phyloP scores from a whole-genome alignment of 2,113 vertebrate genomes.

The Entelurus aequoreus region DNA sequence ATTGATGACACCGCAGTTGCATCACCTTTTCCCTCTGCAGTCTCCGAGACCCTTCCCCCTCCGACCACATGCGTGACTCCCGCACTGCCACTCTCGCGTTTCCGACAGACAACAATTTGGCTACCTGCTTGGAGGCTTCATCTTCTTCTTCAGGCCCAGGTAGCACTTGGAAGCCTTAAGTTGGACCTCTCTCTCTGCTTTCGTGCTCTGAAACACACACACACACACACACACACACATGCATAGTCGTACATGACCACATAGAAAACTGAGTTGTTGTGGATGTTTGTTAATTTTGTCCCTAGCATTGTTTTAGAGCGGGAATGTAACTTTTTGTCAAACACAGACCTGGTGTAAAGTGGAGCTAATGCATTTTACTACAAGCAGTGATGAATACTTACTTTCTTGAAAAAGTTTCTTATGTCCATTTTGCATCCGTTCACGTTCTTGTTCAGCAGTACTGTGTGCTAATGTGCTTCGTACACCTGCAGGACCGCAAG shows the following conservation, averaged over 20 bases:
- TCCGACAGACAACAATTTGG: not conserved
- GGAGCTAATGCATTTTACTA: too few relatives aligned
- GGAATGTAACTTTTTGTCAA: too few relatives aligned
- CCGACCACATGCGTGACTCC: slow-evolving; percentile 26
- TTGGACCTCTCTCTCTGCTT: slow-evolving; percentile 81
- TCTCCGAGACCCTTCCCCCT: slow-evolving; percentile 15
- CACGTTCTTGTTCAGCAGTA: too few relatives aligned
- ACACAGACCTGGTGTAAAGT: too few relatives aligned
- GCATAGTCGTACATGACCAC: not conserved
- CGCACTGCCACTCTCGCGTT: not conserved
- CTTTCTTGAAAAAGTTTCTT: too few relatives aligned
- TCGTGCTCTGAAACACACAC: slow-evolving; percentile 73
- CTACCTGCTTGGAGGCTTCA: slow-evolving; percentile 80
- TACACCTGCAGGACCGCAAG: too few relatives aligned
- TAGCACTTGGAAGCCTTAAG: slow-evolving; percentile 83
- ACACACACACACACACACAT: not conserved
- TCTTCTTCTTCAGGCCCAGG: slow-evolving; percentile 86
- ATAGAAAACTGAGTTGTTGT: too few relatives aligned
- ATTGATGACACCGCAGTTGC: slow-evolving; percentile 29
- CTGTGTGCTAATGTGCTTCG: too few relatives aligned
- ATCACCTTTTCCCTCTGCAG: slow-evolving; percentile 16
- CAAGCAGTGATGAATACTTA: too few relatives aligned
- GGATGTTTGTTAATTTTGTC: too few relatives aligned
- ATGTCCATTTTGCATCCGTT: too few relatives aligned
- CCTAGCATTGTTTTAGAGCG: too few relatives aligned